Evolutionary conservation across 2,888 invertebrate genomes (phyloP).

Genomic region (Polyploca ridens): DNA sequence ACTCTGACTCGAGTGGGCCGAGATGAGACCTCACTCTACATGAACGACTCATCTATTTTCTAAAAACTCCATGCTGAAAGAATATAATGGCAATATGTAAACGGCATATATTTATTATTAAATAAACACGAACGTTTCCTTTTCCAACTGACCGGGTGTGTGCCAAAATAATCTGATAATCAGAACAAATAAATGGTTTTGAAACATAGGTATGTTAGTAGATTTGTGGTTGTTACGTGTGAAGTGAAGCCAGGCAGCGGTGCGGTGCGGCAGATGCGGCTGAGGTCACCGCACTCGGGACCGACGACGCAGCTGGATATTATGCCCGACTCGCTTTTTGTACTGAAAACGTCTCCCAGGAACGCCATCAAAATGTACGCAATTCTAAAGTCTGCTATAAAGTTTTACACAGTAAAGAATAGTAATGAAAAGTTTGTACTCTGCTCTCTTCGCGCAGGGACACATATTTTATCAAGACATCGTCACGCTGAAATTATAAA

Average conservation of each 20-base stretch:
- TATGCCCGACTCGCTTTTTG: conserved; percentile 65
- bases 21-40: conserved; percentile 3
- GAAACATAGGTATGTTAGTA: conserved; percentile 33
- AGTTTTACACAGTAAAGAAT: conserved; percentile 27
- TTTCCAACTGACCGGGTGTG: conserved; percentile 31
- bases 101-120: neutral
- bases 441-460: neutral
- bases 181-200: conserved; percentile 3
- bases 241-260: conserved; percentile 56
- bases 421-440: neutral
- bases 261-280: conserved; percentile 66
- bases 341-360: conserved; percentile 42
- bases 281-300: conserved; percentile 73
- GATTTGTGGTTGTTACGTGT: conserved; percentile 61
- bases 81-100: neutral
- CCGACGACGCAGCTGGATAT: conserved; percentile 69
- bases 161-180: conserved; percentile 18
- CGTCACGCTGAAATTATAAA: conserved; percentile 25
- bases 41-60: neutral
- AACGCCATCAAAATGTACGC: conserved; percentile 46
- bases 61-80: neutral
- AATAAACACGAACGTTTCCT: neutral
- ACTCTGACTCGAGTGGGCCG: conserved; percentile 17
- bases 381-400: conserved; percentile 37
- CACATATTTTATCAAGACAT: conserved; percentile 14